Evolutionary conservation across 37 sponge, comb jelly and placozoan species (phyloP), one percentile per base, ranked within the genome.

Genomic region (Lycopodina hypogea): DNA sequence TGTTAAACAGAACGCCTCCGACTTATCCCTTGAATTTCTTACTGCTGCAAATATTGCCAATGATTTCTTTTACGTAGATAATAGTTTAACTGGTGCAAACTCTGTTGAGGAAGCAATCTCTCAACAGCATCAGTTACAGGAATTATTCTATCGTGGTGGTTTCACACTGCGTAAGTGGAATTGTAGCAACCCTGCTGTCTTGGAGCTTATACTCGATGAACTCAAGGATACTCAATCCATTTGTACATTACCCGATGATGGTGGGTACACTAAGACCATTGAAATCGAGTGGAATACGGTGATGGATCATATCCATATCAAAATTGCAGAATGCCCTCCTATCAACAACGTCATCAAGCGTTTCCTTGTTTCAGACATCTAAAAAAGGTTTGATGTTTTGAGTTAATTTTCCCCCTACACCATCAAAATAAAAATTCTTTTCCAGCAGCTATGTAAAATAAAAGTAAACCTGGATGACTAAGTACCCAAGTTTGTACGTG

Each of bases 201-300:
- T 74, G 35, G 51, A 74, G 59, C 69, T 28, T 40, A 30, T 72
- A n/a, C n/a, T n/a, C n/a, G n/a, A n/a, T n/a, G n/a, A n/a, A n/a
- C n/a, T n/a, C n/a, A n/a, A n/a, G n/a, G n/a, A n/a, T n/a, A n/a
- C n/a, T n/a, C n/a, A n/a, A n/a, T n/a, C n/a, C n/a, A n/a, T n/a
- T n/a, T n/a, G 58, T n/a, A 73, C 68, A n/a, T 41, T 83, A 11
- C 56, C 84, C 18, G 59, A 66, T 12, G 36, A 19, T 11, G 72
- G 42, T 45, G 53, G 53, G 59, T 84, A 69, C 64, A 77, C 84
- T 41, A 84, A 77, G 70, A 77, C 84, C 19, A 72, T 84, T 19
- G 69, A 39, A 24, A 39, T 78, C 36, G 56, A 78, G 35, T 78
- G 69, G 79, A 78, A 78, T 33, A 32, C 79, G 36, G 24, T 23